phyloP scores from a whole-genome alignment of 2,113 vertebrate species.

The Heteronetta atricapilla region DNA sequence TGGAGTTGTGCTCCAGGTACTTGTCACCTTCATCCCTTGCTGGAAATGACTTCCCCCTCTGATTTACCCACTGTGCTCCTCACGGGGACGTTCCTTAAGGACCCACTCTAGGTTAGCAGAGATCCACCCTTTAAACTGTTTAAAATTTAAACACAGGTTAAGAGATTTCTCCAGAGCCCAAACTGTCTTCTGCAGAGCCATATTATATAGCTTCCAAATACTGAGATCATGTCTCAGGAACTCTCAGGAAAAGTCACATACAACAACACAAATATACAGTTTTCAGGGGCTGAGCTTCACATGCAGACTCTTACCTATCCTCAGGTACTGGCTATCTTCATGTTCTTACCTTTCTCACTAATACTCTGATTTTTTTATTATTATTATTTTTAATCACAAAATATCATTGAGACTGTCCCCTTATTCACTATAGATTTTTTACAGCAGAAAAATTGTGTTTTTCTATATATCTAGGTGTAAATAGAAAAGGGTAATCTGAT shows the following conservation, averaged over 20 bases:
- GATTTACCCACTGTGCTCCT: background rate
- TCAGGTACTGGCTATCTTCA: background rate
- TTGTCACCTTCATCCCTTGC: background rate
- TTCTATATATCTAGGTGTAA: rapidly evolving
- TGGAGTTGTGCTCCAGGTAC: background rate
- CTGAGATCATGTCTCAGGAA: background rate
- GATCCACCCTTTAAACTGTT: background rate
- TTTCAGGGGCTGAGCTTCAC: background rate
- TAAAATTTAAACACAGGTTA: background rate
- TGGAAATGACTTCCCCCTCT: rapidly evolving
- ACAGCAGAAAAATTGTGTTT: background rate
- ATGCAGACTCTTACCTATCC: background rate
- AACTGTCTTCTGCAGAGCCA: background rate
- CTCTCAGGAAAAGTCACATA: rapidly evolving
- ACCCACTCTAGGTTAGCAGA: background rate
- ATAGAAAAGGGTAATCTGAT: background rate
- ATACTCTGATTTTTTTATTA: background rate
- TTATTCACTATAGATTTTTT: rapidly evolving
- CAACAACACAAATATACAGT: background rate
- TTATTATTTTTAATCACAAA: background rate
- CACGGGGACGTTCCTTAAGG: background rate
- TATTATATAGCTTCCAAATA: background rate
- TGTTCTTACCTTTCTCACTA: background rate
- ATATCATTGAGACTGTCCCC: background rate
- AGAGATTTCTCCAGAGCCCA: background rate